Conservation (phyloP, 2,113 vertebrate species). For the Urocynchramus pylzowi region DNA sequence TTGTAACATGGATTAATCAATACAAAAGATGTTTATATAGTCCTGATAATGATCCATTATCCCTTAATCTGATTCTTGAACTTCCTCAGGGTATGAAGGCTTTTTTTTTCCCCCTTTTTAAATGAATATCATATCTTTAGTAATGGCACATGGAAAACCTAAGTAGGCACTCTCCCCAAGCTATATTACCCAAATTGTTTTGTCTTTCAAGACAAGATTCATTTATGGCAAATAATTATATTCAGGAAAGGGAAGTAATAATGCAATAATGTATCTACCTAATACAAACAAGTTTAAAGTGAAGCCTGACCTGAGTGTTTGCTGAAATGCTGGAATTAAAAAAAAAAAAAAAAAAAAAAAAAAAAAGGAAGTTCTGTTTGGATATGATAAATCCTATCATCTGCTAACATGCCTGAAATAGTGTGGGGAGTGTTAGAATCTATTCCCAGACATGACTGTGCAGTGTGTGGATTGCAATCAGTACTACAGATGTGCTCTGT, state of each 20-base stretch:
- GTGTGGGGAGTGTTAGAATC: background rate
- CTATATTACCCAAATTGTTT: conserved; percentile 22
- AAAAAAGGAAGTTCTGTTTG: background rate
- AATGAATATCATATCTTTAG: conserved; percentile 47
- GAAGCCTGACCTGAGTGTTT: background rate
- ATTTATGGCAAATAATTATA: conserved; percentile 36
- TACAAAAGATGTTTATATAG: conserved; percentile 64
- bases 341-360: background rate
- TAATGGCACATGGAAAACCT: conserved; percentile 42
- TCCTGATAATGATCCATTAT: conserved; percentile 62
- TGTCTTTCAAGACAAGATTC: conserved; percentile 1
- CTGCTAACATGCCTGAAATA: background rate
- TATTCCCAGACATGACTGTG: background rate
- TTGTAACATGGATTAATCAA: conserved; percentile 59
- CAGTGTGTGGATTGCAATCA: background rate
- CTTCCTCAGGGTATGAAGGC: conserved; percentile 29
- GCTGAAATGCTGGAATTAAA: background rate
- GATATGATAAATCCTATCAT: background rate
- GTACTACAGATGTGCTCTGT: background rate
- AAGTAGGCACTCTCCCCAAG: background rate
- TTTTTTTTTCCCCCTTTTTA: background rate
- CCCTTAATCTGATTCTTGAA: conserved; percentile 48
- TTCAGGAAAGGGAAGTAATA: conserved; percentile 42
- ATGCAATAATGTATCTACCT: background rate
- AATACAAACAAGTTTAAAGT: conserved; percentile 26